Conservation (phyloP, 2,888 invertebrate genomes). For the Dasypolia templi region DNA sequence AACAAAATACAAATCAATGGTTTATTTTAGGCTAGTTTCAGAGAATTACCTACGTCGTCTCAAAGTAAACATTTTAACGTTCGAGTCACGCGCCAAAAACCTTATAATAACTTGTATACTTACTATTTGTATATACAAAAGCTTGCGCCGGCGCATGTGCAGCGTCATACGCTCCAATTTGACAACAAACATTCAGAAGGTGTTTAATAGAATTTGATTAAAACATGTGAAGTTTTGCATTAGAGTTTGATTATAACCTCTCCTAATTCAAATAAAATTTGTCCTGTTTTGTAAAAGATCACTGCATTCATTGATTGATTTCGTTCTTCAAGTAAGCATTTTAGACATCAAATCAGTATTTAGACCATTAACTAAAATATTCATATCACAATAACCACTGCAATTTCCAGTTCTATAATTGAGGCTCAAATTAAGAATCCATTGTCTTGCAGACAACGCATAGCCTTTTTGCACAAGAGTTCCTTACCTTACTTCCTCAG, state of each 20-base stretch:
- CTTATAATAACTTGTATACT: constrained; percentile 30
- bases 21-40: constrained; percentile 79
- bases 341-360: not conserved
- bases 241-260: not conserved
- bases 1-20: constrained; percentile 60
- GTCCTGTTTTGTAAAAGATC: not conserved
- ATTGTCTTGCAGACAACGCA: not conserved
- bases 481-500: not conserved
- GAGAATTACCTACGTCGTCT: constrained; percentile 69
- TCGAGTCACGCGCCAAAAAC: constrained; percentile 71
- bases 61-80: constrained; percentile 81
- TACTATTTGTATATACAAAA: constrained; percentile 15
- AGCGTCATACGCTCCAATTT: constrained; percentile 9
- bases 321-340: too few species aligned
- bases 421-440: not conserved
- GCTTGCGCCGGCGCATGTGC: constrained; percentile 10
- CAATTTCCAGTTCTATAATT: not conserved
- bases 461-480: not conserved
- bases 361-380: not conserved
- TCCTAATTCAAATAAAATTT: not conserved
- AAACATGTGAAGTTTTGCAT: not conserved
- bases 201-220: constrained; percentile 1
- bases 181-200: not conserved
- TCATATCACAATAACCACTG: not conserved
- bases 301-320: not conserved